Evolutionary conservation across 53 echinoderm and acorn worm genomes (phyloP).

Genomic region (Antedon mediterranea): DNA sequence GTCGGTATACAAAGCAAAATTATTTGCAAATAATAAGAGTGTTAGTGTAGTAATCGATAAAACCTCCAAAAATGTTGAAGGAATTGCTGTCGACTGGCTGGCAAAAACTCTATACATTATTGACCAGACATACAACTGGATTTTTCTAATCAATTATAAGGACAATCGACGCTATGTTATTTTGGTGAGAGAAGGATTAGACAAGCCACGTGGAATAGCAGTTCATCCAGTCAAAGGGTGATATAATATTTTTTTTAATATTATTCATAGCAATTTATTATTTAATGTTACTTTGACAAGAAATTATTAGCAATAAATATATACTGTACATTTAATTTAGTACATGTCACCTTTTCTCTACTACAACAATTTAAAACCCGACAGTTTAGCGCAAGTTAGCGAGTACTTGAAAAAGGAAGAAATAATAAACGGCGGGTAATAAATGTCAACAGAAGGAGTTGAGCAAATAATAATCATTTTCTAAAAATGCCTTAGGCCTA

Average conservation of each 20-base stretch:
- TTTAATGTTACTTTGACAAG: too few species aligned
- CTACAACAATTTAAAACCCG: too few species aligned
- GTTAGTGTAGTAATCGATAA: conserved; percentile 19
- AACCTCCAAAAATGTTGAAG: conserved; percentile 35
- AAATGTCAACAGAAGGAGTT: too few species aligned
- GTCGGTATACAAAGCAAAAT: neutral
- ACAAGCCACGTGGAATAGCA: conserved; percentile 69
- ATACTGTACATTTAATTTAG: too few species aligned
- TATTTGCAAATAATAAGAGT: neutral
- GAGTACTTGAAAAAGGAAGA: too few species aligned
- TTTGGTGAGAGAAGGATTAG: conserved; percentile 47
- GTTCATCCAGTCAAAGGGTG: conserved; percentile 73
- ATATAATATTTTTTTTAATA: neutral
- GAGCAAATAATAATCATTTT: too few species aligned
- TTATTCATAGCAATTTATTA: too few species aligned
- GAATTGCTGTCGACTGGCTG: conserved; percentile 64
- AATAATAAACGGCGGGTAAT: too few species aligned
- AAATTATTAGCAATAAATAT: too few species aligned
- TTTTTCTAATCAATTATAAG: conserved; percentile 25
- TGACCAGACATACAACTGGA: conserved; percentile 76
- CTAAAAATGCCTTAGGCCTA: too few species aligned
- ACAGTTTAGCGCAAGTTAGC: too few species aligned
- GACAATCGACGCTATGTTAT: neutral
- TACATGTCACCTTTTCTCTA: too few species aligned
- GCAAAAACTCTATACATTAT: conserved; percentile 57